A percentile compares a stretch with the other conserved stretches of the same genome.
Conservation (phyloP, 1,140 invertebrate genomes). For the Xylocopa sonorina region DNA sequence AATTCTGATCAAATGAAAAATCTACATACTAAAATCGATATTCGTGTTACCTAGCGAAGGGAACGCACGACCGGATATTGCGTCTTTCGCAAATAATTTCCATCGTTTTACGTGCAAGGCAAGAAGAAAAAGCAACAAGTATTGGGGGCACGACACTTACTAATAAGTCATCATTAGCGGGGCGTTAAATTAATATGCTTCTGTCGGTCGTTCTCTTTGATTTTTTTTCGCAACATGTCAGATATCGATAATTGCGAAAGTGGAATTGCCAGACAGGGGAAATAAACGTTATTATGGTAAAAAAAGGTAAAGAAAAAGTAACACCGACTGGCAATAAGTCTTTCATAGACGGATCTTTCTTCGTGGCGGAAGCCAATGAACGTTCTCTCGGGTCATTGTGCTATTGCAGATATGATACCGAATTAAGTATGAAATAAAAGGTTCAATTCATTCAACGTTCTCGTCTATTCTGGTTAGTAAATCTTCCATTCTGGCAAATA, state of each 20-base stretch:
- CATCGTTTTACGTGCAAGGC: not conserved
- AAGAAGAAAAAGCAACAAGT: not conserved
- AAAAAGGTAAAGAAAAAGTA: not conserved
- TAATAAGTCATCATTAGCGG: not conserved
- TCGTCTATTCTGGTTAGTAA: not conserved
- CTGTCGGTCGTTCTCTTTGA: not conserved
- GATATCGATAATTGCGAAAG: not conserved
- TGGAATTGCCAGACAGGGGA: not conserved
- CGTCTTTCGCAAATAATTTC: not conserved
- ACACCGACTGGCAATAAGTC: not conserved
- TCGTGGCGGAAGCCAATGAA: conserved; percentile 8
- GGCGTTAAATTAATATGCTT: not conserved
- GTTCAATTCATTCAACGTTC: not conserved
- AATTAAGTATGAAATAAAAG: not conserved
- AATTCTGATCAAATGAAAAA: no score
- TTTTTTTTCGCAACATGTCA: not conserved
- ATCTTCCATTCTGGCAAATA: not conserved
- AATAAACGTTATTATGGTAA: not conserved
- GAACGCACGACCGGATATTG: not conserved
- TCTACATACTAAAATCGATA: no score
- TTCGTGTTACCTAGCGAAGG: no score
- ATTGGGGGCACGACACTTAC: not conserved
- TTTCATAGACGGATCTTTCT: not conserved
- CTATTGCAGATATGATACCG: not conserved
- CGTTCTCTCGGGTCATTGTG: conserved; percentile 16